Evolutionary conservation across 2,797 vertebrate species (phyloP), one percentile per base, ranked within the genome.

Genomic region (Lepilemur ruficaudatus): DNA sequence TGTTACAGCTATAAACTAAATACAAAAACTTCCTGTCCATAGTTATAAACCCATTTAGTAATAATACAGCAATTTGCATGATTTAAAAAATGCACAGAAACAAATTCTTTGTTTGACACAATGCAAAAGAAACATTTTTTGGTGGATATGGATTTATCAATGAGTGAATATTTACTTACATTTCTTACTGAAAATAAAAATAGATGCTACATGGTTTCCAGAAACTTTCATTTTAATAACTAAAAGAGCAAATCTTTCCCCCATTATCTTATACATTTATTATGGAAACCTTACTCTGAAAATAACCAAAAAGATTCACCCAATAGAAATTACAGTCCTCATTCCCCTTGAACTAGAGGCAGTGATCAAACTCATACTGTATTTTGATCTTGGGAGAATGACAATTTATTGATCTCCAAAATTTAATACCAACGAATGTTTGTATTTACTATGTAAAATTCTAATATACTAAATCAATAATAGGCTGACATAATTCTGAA

Each of bases 1-100:
- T 87, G 41, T 78, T 78, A 91, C 86, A 84, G 30, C 3, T 67
- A 89, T 41, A 73, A 93, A 73, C 18, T 63, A 91, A 86, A 93
- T 10, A 80, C 2, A 92, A 52, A 91, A 67, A 73, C 1, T 93
- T 90, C 20, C 4, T 92, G 52, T 14, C 22, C 6, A 76, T 7
- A n/a, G 10, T 69, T 92, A 61, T 38, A 15, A 91, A 80, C 5
- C 7, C 10, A 76, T 20, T 35, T 41, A 65, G 32, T 61, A 70
- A 55, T 52, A 75, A 78, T 3, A 46, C 7, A 79, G 17, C 2
- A 52, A 69, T 18, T 32, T 5, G 28, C 4, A 84, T 70, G 22
- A 61, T 59, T 70, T 57, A 25, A 67, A 94, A 92, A 73, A 50
- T 20, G 22, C n/a, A 59, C 7, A 78, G 17, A 61, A 94, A 78